Evolutionary conservation across 2,797 vertebrate species (phyloP).

Genomic region (Toxotes lorentzi): DNA sequence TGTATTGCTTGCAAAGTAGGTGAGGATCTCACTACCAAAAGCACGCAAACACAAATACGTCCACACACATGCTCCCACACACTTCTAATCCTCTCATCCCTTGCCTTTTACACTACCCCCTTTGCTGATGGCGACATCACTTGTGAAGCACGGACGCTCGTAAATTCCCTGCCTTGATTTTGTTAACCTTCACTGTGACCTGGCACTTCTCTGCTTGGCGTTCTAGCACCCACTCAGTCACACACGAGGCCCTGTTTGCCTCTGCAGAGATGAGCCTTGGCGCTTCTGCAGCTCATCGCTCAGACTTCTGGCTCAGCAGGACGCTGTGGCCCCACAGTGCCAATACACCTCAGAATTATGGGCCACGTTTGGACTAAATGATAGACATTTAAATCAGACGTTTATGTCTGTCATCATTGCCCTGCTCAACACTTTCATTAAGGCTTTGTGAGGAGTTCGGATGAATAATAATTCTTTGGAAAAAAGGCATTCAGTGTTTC

Average conservation of each 20-base stretch:
- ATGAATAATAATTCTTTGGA: conserved; percentile 30
- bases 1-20: conserved; percentile 66
- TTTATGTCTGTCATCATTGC: conserved; percentile 32
- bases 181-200: conserved; percentile 84
- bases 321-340: conserved; percentile 19
- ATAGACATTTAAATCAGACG: conserved; percentile 32
- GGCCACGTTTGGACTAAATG: conserved; percentile 43
- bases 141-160: conserved; percentile 74
- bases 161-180: conserved; percentile 86
- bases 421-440: conserved; percentile 20
- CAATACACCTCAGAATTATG: conserved; percentile 52
- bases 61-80: conserved; percentile 57
- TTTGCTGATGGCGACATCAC: conserved; percentile 67
- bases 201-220: conserved; percentile 76
- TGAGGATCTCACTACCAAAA: conserved; percentile 56
- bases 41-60: conserved; percentile 58
- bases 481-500: conserved; percentile 31
- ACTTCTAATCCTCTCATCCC: conserved; percentile 73
- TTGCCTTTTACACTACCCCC: conserved; percentile 69
- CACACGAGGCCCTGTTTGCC: conserved; percentile 68
- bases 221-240: conserved; percentile 83
- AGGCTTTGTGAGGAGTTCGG: neutral
- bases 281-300: conserved; percentile 76
- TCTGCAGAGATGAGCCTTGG: conserved; percentile 45
- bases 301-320: conserved; percentile 59